phyloP scores from a whole-genome alignment of 2,113 vertebrate species.

The Seriola dumerili region DNA sequence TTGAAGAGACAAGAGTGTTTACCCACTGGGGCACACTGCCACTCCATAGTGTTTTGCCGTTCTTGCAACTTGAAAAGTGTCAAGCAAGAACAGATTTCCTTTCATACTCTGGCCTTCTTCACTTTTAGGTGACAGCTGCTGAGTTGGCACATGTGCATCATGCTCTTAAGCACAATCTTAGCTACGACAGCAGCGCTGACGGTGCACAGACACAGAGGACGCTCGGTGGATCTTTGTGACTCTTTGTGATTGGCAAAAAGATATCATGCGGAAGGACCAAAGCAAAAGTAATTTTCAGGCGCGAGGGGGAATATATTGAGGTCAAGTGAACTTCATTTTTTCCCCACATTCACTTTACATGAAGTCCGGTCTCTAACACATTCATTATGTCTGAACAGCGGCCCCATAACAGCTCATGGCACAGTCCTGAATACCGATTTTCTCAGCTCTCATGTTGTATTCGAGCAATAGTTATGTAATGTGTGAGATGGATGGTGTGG shows the following conservation, averaged over 20 bases:
- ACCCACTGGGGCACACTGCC: conserved; percentile 47
- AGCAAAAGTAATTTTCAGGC: conserved; percentile 77
- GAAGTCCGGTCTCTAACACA: conserved; percentile 62
- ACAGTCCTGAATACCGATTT: conserved; percentile 65
- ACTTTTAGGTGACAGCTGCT: conserved; percentile 74
- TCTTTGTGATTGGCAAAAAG: conserved; percentile 74
- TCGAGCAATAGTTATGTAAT: conserved; percentile 27
- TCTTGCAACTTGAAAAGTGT: conserved; percentile 70
- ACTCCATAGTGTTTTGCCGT: conserved; percentile 58
- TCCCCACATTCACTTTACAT: conserved; percentile 67
- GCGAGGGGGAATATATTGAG: conserved; percentile 72
- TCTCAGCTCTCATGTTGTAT: conserved; percentile 21
- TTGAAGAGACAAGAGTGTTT: conserved; percentile 44
- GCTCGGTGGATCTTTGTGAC: conserved; percentile 56
- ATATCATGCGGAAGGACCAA: conserved; percentile 73
- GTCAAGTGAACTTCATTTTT: conserved; percentile 73
- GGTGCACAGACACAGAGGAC: conserved; percentile 64
- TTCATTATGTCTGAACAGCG: conserved; percentile 68
- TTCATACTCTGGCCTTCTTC: conserved; percentile 61
- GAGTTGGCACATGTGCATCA: conserved; percentile 71
- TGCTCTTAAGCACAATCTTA: conserved; percentile 62
- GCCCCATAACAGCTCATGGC: conserved; percentile 40
- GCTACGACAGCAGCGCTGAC: conserved; percentile 71
- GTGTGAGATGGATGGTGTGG: neutral
- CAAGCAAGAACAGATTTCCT: conserved; percentile 60